A percentile compares a stretch with the other conserved stretches of the same genome.
Evolutionary conservation across 2,113 vertebrate genomes (phyloP).

Genomic region (Apeltes quadracus): DNA sequence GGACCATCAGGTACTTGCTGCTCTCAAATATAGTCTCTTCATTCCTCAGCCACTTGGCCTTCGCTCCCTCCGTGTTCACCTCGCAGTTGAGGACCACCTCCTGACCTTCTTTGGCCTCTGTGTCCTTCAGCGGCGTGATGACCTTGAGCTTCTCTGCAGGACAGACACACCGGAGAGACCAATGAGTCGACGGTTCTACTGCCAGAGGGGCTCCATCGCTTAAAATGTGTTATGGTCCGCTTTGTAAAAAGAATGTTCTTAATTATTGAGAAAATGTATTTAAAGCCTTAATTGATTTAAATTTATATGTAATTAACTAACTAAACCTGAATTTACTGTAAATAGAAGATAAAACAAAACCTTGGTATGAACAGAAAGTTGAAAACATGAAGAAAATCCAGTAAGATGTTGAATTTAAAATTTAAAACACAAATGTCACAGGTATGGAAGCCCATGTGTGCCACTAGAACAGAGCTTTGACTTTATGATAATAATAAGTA

Average conservation of each 20-base stretch:
- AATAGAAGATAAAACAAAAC: not conserved
- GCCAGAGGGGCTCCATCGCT: not conserved
- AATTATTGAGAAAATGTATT: not conserved
- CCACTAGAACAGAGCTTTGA: not conserved
- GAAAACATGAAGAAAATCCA: not conserved
- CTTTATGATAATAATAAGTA: not conserved
- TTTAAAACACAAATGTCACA: not conserved
- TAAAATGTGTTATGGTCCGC: too few species aligned
- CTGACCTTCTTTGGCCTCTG: constrained; percentile 86
- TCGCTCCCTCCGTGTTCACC: constrained; percentile 95
- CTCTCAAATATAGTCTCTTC: constrained; percentile 94
- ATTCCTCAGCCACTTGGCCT: constrained; percentile 96
- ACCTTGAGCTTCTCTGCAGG: constrained; percentile 92
- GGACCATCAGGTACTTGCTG: constrained; percentile 91
- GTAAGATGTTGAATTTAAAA: not conserved
- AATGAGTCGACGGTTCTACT: not conserved
- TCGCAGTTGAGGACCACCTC: constrained; percentile 96
- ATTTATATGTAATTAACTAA: not conserved
- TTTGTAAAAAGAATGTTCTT: not conserved
- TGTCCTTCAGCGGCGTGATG: constrained; percentile 93
- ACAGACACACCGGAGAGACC: not conserved
- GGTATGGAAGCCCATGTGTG: not conserved
- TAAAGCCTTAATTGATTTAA: not conserved
- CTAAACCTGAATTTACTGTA: not conserved
- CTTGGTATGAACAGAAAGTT: not conserved